A percentile compares a stretch with the other conserved stretches of the same genome.
Evolutionary conservation across 2,113 vertebrate species (phyloP).

Genomic region (Vicugna pacos): DNA sequence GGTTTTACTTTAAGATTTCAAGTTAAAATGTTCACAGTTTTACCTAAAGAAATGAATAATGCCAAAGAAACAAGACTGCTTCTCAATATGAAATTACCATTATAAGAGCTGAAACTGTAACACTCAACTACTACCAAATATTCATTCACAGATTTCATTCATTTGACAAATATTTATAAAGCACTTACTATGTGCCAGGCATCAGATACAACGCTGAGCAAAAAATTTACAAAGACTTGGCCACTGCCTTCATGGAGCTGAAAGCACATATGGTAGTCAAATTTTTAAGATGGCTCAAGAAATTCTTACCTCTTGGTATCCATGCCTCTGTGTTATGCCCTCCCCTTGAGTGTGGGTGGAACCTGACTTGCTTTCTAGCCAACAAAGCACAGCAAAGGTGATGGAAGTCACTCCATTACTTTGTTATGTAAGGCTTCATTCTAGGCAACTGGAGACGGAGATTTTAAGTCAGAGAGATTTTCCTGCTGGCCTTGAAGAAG

Average conservation of each 20-base stretch:
- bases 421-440: not conserved
- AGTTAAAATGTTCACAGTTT: slow-evolving; percentile 64
- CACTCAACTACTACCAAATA: slow-evolving; percentile 45
- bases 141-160: slow-evolving; percentile 20
- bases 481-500: not conserved
- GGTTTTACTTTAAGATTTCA: slow-evolving; percentile 64
- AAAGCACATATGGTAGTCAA: not conserved
- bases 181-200: not conserved
- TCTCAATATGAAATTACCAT: slow-evolving; percentile 59
- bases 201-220: not conserved
- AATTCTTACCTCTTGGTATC: not conserved
- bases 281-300: not conserved
- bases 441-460: not conserved
- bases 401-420: not conserved
- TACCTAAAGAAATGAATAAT: slow-evolving; percentile 68
- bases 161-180: slow-evolving; percentile 39
- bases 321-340: not conserved
- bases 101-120: slow-evolving; percentile 21
- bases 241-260: not conserved
- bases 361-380: not conserved
- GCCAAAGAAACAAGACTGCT: slow-evolving; percentile 40
- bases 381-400: not conserved
- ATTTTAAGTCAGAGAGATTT: not conserved
- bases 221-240: slow-evolving; percentile 1
- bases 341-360: not conserved